Percentiles rank a stretch among this genome's conserved stretches.
Conservation (phyloP, 2,797 vertebrate species). For the Oophaga sylvatica region DNA sequence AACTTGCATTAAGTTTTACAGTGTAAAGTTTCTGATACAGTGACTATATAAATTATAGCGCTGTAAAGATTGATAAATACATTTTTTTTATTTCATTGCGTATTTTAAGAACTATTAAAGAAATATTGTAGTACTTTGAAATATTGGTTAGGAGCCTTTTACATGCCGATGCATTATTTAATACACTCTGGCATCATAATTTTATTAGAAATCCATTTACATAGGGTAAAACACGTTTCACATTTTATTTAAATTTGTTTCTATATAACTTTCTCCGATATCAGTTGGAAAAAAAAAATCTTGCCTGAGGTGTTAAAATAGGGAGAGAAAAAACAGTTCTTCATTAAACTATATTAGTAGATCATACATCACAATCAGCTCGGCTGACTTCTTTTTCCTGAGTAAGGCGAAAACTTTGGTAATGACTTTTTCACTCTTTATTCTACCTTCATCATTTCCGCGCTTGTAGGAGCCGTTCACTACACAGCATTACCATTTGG, state of each 20-base stretch:
- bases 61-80: neutral
- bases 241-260: constrained; percentile 46
- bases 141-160: neutral
- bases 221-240: constrained; percentile 1
- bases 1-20: neutral
- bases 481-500: neutral
- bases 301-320: constrained; percentile 43
- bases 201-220: constrained; percentile 22
- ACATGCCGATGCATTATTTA: neutral
- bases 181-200: neutral
- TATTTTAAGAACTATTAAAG: neutral
- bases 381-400: constrained; percentile 43
- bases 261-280: constrained; percentile 16
- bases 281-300: constrained; percentile 29
- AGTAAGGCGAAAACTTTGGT: constrained; percentile 52
- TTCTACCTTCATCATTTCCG: neutral
- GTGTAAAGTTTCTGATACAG: neutral
- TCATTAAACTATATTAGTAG: constrained; percentile 47
- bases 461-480: neutral
- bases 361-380: constrained; percentile 45
- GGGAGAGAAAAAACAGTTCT: constrained; percentile 32
- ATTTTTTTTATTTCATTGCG: neutral
- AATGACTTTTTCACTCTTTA: constrained; percentile 33
- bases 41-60: neutral
- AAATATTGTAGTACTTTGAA: neutral